These are phyloP conservation scores for Tortrix viridana DNA, from an alignment of 2,888 invertebrate species.

Conservation along the genomic window DNA sequence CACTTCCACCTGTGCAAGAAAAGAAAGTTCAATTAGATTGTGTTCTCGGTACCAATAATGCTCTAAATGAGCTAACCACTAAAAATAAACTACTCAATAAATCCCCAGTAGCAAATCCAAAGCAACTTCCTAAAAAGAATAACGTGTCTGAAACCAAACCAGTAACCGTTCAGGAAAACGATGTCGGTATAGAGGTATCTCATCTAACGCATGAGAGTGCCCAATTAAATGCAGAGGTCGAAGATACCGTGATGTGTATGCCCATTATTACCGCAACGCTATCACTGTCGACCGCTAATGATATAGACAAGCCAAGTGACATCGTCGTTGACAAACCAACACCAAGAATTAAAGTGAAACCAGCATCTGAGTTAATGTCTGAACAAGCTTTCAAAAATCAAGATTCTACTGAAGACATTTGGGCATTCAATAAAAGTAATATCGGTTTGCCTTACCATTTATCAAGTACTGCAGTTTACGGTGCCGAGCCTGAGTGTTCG, in stretches of 20 bases:
- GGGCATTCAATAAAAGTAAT: conserved; percentile 19
- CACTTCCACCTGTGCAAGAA: neutral
- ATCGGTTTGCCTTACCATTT: conserved; percentile 10
- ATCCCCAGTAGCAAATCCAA: conserved; percentile 73
- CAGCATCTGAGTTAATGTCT: conserved; percentile 69
- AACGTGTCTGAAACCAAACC: conserved; percentile 17
- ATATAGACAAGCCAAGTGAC: conserved; percentile 8
- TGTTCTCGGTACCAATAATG: neutral
- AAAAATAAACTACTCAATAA: conserved; percentile 56
- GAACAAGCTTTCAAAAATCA: conserved; percentile 48
- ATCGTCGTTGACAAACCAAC: conserved; percentile 39
- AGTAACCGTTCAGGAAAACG: conserved; percentile 33
- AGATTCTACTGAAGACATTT: conserved; percentile 39
- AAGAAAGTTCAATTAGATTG: neutral
- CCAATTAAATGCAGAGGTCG: conserved; percentile 2
- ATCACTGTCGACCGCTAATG: conserved; percentile 53
- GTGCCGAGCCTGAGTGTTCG: neutral
- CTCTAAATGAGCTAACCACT: conserved; percentile 30
- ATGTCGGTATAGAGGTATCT: conserved; percentile 1
- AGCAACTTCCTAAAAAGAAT: conserved; percentile 65
- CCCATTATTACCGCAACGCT: conserved; percentile 67
- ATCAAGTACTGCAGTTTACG: neutral
- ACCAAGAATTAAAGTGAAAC: conserved; percentile 74
- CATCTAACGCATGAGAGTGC: neutral
- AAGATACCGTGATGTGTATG: conserved; percentile 47